phyloP scores from a whole-genome alignment of 2,113 vertebrate genomes.

The Petaurus breviceps region DNA sequence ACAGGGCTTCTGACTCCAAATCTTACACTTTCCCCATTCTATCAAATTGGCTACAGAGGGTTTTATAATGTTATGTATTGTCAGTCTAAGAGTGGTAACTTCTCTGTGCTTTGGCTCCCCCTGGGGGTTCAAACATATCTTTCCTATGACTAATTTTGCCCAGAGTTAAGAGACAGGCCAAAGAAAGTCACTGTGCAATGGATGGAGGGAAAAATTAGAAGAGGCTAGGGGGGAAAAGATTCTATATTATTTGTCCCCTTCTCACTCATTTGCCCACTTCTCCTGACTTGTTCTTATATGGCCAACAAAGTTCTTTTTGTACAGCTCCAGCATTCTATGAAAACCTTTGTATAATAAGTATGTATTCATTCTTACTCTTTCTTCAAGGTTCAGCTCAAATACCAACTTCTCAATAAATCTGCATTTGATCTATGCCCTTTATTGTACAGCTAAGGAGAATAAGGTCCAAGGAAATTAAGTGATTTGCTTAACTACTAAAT shows the following conservation, averaged over 20 bases:
- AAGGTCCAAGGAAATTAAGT: neutral
- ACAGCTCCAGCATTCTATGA: neutral
- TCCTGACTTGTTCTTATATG: neutral
- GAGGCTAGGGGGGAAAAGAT: neutral
- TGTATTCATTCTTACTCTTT: neutral
- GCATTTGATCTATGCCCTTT: neutral
- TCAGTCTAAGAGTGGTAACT: neutral
- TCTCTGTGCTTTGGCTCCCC: neutral
- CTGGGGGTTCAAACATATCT: neutral
- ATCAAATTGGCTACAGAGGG: neutral
- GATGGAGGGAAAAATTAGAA: neutral
- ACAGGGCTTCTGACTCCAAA: neutral
- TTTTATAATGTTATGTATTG: neutral
- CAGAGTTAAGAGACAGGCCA: neutral
- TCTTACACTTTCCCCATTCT: neutral
- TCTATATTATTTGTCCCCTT: neutral
- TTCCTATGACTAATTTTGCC: neutral
- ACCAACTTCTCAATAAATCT: neutral
- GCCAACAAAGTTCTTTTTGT: neutral
- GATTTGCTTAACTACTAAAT: neutral
- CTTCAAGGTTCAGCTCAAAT: neutral
- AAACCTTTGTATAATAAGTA: neutral
- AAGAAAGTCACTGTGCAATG: neutral
- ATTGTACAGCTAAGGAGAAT: neutral
- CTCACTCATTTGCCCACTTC: neutral